Conservation (phyloP, 2,113 vertebrate genomes). For the Monarcha castaneiventris region DNA sequence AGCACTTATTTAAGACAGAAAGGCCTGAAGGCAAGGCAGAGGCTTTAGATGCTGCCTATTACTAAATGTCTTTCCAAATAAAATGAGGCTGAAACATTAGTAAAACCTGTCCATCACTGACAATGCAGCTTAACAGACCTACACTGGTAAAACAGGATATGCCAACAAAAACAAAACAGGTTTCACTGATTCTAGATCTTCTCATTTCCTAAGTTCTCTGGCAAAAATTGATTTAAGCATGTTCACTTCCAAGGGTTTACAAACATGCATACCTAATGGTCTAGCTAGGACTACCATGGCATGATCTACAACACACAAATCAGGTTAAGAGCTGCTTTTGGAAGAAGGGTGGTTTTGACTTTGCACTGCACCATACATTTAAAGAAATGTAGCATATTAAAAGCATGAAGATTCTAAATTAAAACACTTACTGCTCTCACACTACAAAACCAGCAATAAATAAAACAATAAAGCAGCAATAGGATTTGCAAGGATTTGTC, state of each 20-base stretch:
- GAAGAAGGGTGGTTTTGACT: not conserved
- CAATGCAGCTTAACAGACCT: not conserved
- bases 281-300: not conserved
- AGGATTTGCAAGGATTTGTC: conserved; percentile 26
- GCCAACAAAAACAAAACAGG: not conserved
- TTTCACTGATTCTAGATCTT: not conserved
- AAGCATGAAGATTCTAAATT: not conserved
- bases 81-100: not conserved
- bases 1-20: not conserved
- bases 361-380: not conserved
- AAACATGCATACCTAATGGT: not conserved
- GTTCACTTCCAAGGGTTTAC: not conserved
- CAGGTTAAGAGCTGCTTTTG: not conserved
- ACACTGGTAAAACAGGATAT: not conserved
- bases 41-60: not conserved
- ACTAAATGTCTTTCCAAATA: not conserved
- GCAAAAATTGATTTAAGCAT: not conserved
- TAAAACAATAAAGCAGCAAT: not conserved
- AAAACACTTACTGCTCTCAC: not conserved
- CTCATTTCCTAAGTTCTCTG: not conserved
- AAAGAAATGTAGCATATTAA: not conserved
- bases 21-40: not conserved
- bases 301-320: not conserved
- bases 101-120: not conserved
- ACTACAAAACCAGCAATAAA: not conserved